Percentiles rank a stretch among this genome's conserved stretches.
phyloP scores from a whole-genome alignment of 1,140 invertebrate genomes.

The Meteorus sp. region DNA sequence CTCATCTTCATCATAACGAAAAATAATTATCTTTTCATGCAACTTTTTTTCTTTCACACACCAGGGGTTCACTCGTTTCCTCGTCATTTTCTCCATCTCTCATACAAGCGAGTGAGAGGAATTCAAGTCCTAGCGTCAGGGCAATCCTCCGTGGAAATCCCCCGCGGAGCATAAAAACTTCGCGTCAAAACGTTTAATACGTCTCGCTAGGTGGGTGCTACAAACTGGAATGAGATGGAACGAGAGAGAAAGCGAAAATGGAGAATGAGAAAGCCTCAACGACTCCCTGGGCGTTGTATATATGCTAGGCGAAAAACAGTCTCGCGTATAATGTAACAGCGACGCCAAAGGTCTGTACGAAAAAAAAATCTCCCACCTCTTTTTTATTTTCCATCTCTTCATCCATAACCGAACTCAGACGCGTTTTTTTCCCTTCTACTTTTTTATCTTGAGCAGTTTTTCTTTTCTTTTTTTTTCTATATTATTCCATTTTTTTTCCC shows the following conservation, averaged over 20 bases:
- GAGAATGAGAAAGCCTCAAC: constrained; percentile 10
- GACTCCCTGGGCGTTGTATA: constrained; percentile 9
- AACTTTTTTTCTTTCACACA: too few species aligned
- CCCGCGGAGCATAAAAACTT: constrained; percentile 22
- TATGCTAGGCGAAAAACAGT: constrained; percentile 4
- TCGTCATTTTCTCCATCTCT: constrained; percentile 6
- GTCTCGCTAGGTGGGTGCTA: background rate
- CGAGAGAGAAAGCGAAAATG: background rate
- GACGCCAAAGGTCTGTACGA: background rate
- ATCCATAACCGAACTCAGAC: background rate
- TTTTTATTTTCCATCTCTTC: too few species aligned
- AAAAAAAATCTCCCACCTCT: background rate
- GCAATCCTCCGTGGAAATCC: constrained; percentile 10
- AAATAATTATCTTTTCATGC: too few species aligned
- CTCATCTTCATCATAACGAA: too few species aligned
- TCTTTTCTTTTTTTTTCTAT: background rate
- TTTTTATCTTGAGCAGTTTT: too few species aligned
- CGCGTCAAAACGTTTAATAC: constrained; percentile 24
- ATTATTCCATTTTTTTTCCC: background rate
- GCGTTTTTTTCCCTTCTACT: background rate
- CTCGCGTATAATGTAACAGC: constrained; percentile 1
- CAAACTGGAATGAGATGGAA: background rate
- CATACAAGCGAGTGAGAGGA: constrained; percentile 10
- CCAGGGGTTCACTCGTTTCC: background rate
- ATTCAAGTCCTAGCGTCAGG: background rate